These are phyloP conservation scores for Masticophis lateralis DNA, from an alignment of 2,797 vertebrate genomes.

Conservation along the genomic window DNA sequence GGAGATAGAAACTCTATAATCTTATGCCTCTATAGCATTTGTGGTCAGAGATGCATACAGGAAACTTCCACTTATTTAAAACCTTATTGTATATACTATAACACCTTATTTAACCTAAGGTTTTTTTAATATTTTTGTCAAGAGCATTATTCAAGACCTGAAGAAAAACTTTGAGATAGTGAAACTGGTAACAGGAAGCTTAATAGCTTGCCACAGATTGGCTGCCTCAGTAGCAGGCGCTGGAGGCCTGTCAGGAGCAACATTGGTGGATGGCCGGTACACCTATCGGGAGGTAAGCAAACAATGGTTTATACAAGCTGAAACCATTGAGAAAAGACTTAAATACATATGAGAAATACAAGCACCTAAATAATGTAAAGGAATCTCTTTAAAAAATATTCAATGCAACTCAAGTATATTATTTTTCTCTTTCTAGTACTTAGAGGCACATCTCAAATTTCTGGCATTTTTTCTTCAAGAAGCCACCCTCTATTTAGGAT, in stretches of 20 bases:
- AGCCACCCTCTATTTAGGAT: slow-evolving; percentile 95
- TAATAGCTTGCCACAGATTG: slow-evolving; percentile 93
- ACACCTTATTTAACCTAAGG: slow-evolving; percentile 2
- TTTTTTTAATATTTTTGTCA: slow-evolving; percentile 42
- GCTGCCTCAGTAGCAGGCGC: slow-evolving; percentile 85
- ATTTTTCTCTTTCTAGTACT: slow-evolving; percentile 80
- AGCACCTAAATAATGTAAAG: background rate
- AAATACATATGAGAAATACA: background rate
- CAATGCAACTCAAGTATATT: slow-evolving; percentile 51
- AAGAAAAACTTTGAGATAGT: slow-evolving; percentile 99
- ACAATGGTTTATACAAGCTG: background rate
- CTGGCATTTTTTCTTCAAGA: slow-evolving; percentile 99
- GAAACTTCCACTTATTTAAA: background rate
- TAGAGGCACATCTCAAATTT: slow-evolving; percentile 97
- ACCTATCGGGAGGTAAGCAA: slow-evolving; percentile 90
- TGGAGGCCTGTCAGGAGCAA: slow-evolving; percentile 83
- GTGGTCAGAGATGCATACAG: background rate
- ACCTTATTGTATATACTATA: background rate
- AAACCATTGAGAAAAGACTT: background rate
- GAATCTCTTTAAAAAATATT: slow-evolving; percentile 5
- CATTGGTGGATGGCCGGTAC: slow-evolving; percentile 92
- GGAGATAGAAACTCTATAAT: background rate
- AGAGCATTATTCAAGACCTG: slow-evolving; percentile 99
- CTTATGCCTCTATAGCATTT: background rate
- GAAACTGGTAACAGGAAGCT: slow-evolving; percentile 93